Evolutionary conservation across 2,797 vertebrate genomes (phyloP).

Genomic region (Coendou prehensilis): DNA sequence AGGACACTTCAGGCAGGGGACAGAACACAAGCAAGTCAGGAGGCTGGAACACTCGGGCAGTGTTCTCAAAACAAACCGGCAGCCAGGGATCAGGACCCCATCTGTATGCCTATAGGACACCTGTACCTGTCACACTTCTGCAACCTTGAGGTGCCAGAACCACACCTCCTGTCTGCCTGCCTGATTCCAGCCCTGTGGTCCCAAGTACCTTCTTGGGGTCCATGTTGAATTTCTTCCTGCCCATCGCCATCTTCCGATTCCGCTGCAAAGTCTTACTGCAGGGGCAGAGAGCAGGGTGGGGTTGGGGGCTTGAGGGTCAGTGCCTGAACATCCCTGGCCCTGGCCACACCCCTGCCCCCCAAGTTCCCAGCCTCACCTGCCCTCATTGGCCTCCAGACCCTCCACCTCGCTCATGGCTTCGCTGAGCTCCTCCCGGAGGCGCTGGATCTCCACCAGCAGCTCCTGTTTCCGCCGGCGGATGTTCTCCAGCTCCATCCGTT

Average conservation of each 20-base stretch:
- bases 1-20: neutral
- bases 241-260: slow-evolving; percentile 97
- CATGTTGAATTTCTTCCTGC: slow-evolving; percentile 98
- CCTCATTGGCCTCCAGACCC: slow-evolving; percentile 96
- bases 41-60: neutral
- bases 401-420: slow-evolving; percentile 97
- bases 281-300: neutral
- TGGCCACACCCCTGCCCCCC: neutral
- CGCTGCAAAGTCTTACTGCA: slow-evolving; percentile 96
- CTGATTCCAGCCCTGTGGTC: neutral
- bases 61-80: neutral
- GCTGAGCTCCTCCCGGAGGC: slow-evolving; percentile 95
- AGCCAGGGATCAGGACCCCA: neutral
- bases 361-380: slow-evolving; percentile 91
- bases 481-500: slow-evolving; percentile 96
- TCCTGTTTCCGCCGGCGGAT: slow-evolving; percentile 96
- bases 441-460: slow-evolving; percentile 97
- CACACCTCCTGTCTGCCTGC: neutral
- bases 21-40: neutral
- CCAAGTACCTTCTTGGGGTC: slow-evolving; percentile 95
- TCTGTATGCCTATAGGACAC: neutral
- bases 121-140: neutral
- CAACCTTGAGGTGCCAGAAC: neutral
- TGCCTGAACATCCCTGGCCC: neutral
- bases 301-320: neutral